Evolutionary conservation across 2,113 vertebrate genomes (phyloP).

Genomic region (Leptocoma aspasia): DNA sequence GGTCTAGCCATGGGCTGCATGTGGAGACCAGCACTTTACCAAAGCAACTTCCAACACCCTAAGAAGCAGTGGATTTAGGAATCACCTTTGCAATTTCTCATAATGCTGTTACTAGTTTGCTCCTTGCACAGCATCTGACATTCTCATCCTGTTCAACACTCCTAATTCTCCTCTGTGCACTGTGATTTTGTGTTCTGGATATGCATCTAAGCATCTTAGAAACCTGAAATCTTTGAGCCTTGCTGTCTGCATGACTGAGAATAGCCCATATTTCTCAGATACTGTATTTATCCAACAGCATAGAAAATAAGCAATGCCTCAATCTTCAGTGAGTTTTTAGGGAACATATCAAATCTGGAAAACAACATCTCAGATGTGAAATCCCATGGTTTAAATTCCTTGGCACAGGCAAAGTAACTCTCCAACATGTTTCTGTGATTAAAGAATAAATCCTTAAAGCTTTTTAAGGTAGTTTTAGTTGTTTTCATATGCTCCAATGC

Average conservation of each 20-base stretch:
- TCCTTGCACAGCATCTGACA: neutral
- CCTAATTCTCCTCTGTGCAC: neutral
- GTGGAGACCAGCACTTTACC: neutral
- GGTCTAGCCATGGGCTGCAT: neutral
- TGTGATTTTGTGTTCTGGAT: neutral
- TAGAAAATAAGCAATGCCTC: conserved; percentile 66
- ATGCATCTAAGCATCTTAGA: too few relatives aligned
- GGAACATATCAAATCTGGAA: conserved; percentile 74
- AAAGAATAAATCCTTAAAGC: conserved; percentile 74
- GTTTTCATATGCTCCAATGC: conserved; percentile 72
- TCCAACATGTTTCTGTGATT: conserved; percentile 63
- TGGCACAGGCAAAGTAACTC: conserved; percentile 50
- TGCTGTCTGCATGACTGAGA: neutral
- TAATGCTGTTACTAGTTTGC: neutral
- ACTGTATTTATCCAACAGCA: neutral
- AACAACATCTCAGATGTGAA: conserved; percentile 81
- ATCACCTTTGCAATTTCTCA: neutral
- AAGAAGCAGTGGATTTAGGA: neutral
- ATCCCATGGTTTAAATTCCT: conserved; percentile 74
- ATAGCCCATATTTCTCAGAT: neutral
- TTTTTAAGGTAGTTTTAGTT: conserved; percentile 64
- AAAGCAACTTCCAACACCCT: neutral
- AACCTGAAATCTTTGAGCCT: neutral
- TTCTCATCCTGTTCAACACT: neutral
- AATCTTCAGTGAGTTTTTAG: conserved; percentile 71